phyloP scores from a whole-genome alignment of 2,113 vertebrate genomes.

The Sphyrna mokarran region DNA sequence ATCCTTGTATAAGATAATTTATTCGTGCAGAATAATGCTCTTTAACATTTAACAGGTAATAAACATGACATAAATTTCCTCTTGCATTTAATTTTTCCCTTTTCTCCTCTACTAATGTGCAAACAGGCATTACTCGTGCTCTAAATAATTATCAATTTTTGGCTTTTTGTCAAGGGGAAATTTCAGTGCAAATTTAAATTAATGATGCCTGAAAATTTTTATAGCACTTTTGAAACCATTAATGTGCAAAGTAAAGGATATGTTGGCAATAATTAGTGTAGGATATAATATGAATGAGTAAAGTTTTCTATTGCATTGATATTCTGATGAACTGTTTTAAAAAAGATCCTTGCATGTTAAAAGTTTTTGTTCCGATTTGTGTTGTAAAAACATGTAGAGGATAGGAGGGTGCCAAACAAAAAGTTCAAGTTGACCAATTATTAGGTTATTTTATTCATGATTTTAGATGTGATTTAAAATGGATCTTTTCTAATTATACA shows the following conservation, averaged over 20 bases:
- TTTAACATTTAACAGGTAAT: constrained; percentile 76
- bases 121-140: constrained; percentile 66
- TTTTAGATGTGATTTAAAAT: background rate
- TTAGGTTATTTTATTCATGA: background rate
- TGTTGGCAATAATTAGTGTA: constrained; percentile 77
- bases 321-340: background rate
- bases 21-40: constrained; percentile 64
- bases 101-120: constrained; percentile 64
- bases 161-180: constrained; percentile 77
- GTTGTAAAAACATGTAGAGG: too few relatives aligned
- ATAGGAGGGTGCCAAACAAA: background rate
- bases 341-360: background rate
- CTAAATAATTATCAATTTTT: constrained; percentile 81
- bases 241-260: constrained; percentile 74
- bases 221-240: constrained; percentile 73
- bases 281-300: constrained; percentile 71
- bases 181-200: constrained; percentile 81
- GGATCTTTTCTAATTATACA: background rate
- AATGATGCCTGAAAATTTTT: constrained; percentile 79
- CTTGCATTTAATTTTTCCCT: constrained; percentile 70
- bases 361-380: too few relatives aligned
- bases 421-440: background rate
- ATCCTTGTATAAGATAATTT: constrained; percentile 63
- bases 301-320: constrained; percentile 39
- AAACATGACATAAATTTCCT: constrained; percentile 67